Percentiles rank a stretch among this genome's conserved stretches.
phyloP scores from a whole-genome alignment of 2,797 vertebrate species.

The Lithobates sylvaticus region DNA sequence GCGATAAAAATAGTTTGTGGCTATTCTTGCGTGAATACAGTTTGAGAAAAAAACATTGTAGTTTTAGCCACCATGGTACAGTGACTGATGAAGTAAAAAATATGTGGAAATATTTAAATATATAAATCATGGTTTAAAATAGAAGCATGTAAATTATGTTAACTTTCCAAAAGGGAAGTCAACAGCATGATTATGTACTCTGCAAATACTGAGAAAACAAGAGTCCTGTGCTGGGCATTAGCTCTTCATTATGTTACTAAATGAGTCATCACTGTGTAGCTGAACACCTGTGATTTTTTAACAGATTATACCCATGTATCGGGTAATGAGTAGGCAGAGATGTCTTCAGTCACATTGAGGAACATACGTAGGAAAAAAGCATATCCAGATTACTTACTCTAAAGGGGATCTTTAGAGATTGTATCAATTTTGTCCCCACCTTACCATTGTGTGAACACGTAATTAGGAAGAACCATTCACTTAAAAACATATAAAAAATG shows the following conservation, averaged over 20 bases:
- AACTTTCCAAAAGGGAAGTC: conserved; percentile 56
- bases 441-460: not conserved
- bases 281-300: conserved; percentile 28
- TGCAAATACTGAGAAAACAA: conserved; percentile 3
- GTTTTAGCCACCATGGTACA: conserved; percentile 14
- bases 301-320: not conserved
- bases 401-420: not conserved
- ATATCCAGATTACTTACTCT: not conserved
- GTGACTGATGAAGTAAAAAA: conserved; percentile 32
- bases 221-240: not conserved
- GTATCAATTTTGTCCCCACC: no score
- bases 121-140: not conserved
- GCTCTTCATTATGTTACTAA: not conserved
- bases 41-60: not conserved
- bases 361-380: not conserved
- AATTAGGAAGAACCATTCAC: not conserved
- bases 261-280: conserved; percentile 18
- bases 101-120: conserved; percentile 39
- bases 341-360: not conserved
- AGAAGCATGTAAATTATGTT: conserved; percentile 46
- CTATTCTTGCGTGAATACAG: conserved; percentile 5
- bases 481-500: not conserved
- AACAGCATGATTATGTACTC: not conserved
- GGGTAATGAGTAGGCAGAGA: not conserved
- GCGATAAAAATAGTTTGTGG: conserved; percentile 21